Base-by-base conservation (phyloP, 2,797 vertebrate genomes). In the Enteromius unitaeniatus region DNA sequence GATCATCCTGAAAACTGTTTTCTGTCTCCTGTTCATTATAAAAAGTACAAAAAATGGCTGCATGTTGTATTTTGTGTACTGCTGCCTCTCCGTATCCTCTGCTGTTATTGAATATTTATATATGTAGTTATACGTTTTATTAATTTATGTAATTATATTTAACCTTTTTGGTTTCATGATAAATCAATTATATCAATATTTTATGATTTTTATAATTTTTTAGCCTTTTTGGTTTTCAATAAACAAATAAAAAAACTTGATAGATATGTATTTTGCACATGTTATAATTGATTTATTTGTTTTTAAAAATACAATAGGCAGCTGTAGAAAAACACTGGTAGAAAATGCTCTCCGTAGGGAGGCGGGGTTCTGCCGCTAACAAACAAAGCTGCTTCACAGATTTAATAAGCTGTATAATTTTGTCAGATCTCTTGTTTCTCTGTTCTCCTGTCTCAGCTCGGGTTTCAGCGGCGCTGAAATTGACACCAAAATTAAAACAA, bases 401-500 rank as follows among this genome's bases (percentile, higher is more conserved):
- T 83, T 83, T 58, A 42, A 67, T 55, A 67, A 76, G 17, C 47
- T 55, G 47, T 67, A 28, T 10, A 65, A 67, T 67, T 76, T 76
- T 21, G 15, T 74, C 69, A 49, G 26, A 74, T 74, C 79, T 74
- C 6, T 76, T 2, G 3, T 62, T 72, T 53, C 45, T 67, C 31
- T 65, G 76, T 86, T 81, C 62, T 76, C 82, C 81, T 1, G 6
- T 19, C 55, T 88, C 84, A 82, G 87, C 88, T 93, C 89, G 73
- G 84, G 90, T 91, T 89, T 92, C 88, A 90, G 88, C 84, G 75
- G 45, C 34, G 60, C 45, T 86, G 91, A 90, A 90, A 91, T 85
- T 82, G 70, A 93, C 91, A 90, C 90, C 86, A 70, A 88, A 89
- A 86, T 90, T 90, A 89, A 90, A 90, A 79, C 28, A 88, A 79